Conservation (phyloP, 2,797 vertebrate species). For the Simalia tracyae region DNA sequence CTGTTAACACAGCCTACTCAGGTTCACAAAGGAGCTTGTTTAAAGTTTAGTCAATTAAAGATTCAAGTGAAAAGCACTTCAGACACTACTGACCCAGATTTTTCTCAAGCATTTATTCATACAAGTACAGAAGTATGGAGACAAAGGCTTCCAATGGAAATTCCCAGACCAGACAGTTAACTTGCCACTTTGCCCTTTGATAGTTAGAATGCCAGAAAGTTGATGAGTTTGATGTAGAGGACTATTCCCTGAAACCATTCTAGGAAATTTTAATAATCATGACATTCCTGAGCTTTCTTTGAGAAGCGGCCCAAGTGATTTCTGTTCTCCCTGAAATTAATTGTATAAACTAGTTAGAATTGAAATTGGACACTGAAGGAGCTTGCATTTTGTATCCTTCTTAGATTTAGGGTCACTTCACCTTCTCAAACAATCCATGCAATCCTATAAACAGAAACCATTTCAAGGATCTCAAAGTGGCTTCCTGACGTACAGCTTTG, state of each 20-base stretch:
- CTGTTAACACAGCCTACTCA: constrained; percentile 51
- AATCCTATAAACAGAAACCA: not conserved
- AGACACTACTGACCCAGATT: constrained; percentile 68
- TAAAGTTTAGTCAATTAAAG: constrained; percentile 72
- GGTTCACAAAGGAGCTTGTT: constrained; percentile 60
- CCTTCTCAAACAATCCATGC: not conserved
- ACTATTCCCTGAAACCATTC: constrained; percentile 62
- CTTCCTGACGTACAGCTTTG: too few relatives aligned
- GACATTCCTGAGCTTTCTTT: constrained; percentile 46
- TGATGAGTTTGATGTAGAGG: constrained; percentile 64
- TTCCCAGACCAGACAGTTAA: constrained; percentile 67
- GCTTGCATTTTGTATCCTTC: not conserved
- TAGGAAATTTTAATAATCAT: constrained; percentile 60
- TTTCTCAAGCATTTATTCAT: constrained; percentile 63
- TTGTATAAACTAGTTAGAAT: constrained; percentile 3
- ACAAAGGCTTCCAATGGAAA: constrained; percentile 58
- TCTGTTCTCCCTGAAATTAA: not conserved
- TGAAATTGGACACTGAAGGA: constrained; percentile 8
- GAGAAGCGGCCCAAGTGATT: constrained; percentile 30
- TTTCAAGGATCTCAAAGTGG: not conserved
- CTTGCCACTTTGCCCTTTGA: constrained; percentile 51
- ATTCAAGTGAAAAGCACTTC: constrained; percentile 63
- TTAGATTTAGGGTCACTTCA: not conserved
- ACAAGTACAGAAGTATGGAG: constrained; percentile 54
- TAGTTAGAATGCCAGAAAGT: constrained; percentile 58